These are phyloP conservation scores for Lasioglossum lativentre DNA, from an alignment of 2,888 invertebrate species.

Conservation along the genomic window DNA sequence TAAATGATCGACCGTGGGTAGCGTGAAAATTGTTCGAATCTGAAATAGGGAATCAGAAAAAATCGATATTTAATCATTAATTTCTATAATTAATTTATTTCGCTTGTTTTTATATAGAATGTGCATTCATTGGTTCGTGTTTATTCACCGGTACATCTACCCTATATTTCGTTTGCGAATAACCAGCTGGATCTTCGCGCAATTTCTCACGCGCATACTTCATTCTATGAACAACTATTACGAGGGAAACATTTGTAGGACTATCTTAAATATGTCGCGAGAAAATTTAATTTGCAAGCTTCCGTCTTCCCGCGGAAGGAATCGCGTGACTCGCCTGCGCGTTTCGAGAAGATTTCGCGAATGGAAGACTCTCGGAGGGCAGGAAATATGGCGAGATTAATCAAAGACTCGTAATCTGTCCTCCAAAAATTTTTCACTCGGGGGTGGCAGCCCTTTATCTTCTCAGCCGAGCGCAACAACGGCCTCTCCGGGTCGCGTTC, in stretches of 20 bases:
- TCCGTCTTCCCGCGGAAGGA: background rate
- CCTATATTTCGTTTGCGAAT: too few relatives aligned
- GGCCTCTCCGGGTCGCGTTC: conserved; percentile 15
- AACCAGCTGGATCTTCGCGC: too few relatives aligned
- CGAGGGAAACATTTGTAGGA: background rate
- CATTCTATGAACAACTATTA: background rate
- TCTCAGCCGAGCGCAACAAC: conserved; percentile 16
- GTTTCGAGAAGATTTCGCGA: background rate
- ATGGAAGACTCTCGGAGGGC: background rate
- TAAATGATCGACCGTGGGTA: too few relatives aligned
- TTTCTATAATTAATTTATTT: too few relatives aligned
- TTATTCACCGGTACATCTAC: too few relatives aligned
- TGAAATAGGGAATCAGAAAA: too few relatives aligned
- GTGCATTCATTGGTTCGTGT: too few relatives aligned
- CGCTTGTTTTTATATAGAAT: too few relatives aligned
- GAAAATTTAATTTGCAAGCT: background rate
- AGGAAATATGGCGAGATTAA: conserved; percentile 22
- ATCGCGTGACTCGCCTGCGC: background rate
- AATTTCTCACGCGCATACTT: background rate
- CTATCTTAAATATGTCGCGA: background rate
- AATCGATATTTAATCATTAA: too few relatives aligned
- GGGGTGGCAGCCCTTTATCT: conserved; percentile 46
- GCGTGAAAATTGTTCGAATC: too few relatives aligned
- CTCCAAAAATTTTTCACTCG: conserved; percentile 44
- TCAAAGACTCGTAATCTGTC: conserved; percentile 44